Percentiles rank a stretch among this genome's conserved stretches.
phyloP scores from a whole-genome alignment of 2,888 invertebrate species.

The Synanthedon myopaeformis region DNA sequence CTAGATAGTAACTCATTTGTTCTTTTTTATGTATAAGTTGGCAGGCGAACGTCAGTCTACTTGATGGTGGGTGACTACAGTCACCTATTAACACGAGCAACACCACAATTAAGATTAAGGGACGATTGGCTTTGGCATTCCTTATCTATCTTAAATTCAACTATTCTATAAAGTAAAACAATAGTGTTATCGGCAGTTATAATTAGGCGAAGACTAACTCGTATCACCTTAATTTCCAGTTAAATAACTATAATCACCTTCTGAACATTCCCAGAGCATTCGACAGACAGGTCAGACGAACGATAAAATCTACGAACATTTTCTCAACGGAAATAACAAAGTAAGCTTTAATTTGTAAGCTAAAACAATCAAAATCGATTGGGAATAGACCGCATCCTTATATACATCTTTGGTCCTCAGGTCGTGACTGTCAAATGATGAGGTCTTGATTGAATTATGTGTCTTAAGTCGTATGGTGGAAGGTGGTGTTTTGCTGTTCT shows the following conservation, averaged over 20 bases:
- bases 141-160: no score
- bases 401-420: constrained; percentile 47
- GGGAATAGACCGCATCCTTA: constrained; percentile 26
- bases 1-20: no score
- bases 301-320: constrained; percentile 57
- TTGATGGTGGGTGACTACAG: no score
- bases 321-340: constrained; percentile 3
- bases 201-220: background rate
- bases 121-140: no score
- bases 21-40: no score
- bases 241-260: constrained; percentile 41
- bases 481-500: constrained; percentile 10
- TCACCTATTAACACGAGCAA: no score
- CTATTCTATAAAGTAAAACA: no score
- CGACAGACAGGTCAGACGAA: constrained; percentile 57
- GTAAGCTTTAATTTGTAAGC: constrained; percentile 10
- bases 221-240: constrained; percentile 15
- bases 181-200: background rate
- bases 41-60: no score
- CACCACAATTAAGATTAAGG: no score
- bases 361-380: constrained; percentile 21
- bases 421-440: constrained; percentile 51
- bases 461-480: constrained; percentile 10
- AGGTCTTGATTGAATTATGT: constrained; percentile 10
- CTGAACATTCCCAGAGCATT: constrained; percentile 58